Evolutionary conservation across 1,140 invertebrate genomes (phyloP), one percentile per base, ranked within the genome.

Genomic region (Dermatophagoides farinae): DNA sequence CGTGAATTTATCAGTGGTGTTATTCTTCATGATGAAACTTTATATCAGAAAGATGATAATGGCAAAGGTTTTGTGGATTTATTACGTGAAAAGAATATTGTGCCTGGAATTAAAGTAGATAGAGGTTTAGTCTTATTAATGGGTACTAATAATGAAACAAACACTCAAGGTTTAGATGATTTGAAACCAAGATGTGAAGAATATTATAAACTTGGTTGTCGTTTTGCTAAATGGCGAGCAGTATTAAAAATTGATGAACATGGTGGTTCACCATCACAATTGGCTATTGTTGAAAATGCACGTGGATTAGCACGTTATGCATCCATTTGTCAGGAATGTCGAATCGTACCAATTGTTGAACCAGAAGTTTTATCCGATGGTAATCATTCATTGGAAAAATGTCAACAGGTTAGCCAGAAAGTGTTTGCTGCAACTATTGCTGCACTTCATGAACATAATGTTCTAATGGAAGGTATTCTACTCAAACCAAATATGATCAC

Each of bases 401-500:
- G 86, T 66, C 91, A 97, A 74, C 86, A 89, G 73, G 88, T 93
- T 43, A 91, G 88, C n/a, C 89, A 95, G 72, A 83, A 83, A 46
- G 92, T 97, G n/a, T 75, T 98, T 64, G 83, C 92, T 31, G 91
- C 89, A 67, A 83, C 86, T 14, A 98, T 97, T 82, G 97, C 97
- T 76, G 91, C 93, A 11, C 77, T 99, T 14, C 83, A 80, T 67
- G 93, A 97, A 70, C 93, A 98, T 71, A 86, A 98, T 69, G 88
- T 99, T 47, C 97, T 82, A 76, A 78, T 98, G 64, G 95, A 98
- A 73, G 95, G 95, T 67, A 97, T 91, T 22, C 78, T 99, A 5
- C 77, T 98, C 57, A 98, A 98, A 73, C 93, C 95, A n/a, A 98
- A 98, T 78, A 98, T 98, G 91, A 87, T 88, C 12, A 93, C 88